Percentiles rank a stretch among this genome's conserved stretches.
Conservation (phyloP, 2,113 vertebrate genomes). For the Tetraodon nigroviridis region DNA sequence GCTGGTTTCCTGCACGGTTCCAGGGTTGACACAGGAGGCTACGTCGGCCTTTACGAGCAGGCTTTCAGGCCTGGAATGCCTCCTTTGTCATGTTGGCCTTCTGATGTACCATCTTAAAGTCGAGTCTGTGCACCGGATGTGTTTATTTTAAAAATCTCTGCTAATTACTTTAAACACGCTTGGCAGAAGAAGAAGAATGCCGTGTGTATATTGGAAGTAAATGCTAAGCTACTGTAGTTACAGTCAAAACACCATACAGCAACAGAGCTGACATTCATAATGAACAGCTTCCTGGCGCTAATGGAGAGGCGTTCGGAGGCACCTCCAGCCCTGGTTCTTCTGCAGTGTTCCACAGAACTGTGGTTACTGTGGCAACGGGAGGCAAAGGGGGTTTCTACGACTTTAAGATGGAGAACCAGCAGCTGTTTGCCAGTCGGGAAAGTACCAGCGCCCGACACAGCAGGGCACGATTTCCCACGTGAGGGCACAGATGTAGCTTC, state of each 20-base stretch:
- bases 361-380: constrained; percentile 33
- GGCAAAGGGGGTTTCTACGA: constrained; percentile 46
- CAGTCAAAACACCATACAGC: constrained; percentile 61
- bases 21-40: too few species aligned
- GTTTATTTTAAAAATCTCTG: constrained; percentile 67
- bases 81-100: constrained; percentile 47
- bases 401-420: constrained; percentile 54
- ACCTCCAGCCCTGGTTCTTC: constrained; percentile 57
- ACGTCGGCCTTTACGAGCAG: too few species aligned
- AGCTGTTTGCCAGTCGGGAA: constrained; percentile 36
- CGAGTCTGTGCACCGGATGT: constrained; percentile 51
- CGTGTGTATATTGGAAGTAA: constrained; percentile 65
- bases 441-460: constrained; percentile 15
- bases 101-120: constrained; percentile 35
- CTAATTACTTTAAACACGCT: constrained; percentile 67
- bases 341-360: constrained; percentile 65
- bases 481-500: constrained; percentile 35
- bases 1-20: too few species aligned
- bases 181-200: constrained; percentile 54
- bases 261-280: constrained; percentile 58
- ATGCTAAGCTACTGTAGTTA: constrained; percentile 53
- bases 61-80: neutral
- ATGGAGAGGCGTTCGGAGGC: constrained; percentile 62
- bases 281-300: constrained; percentile 63
- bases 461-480: constrained; percentile 7